A percentile compares a stretch with the other conserved stretches of the same genome.
These are phyloP conservation scores for Urocyon cinereoargenteus DNA, from an alignment of 2,797 vertebrate genomes.

Conservation along the genomic window DNA sequence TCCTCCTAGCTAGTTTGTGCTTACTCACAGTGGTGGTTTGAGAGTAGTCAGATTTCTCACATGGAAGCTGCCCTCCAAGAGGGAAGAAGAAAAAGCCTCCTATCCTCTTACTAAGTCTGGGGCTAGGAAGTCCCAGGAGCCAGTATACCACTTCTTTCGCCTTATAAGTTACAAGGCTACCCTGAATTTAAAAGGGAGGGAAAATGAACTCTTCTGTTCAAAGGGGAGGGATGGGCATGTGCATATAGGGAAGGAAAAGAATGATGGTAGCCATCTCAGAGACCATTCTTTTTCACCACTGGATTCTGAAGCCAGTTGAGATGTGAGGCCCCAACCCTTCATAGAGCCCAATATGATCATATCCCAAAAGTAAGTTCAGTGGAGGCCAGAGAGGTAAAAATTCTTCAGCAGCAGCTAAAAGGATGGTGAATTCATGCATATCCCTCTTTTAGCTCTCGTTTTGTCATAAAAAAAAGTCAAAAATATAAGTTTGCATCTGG, in stretches of 20 bases:
- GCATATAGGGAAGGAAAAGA: not conserved
- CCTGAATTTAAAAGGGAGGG: not conserved
- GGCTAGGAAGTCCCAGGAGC: not conserved
- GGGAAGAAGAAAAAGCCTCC: not conserved
- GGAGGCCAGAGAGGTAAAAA: not conserved
- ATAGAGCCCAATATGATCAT: not conserved
- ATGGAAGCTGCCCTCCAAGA: not conserved
- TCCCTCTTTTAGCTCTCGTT: not conserved
- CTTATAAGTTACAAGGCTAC: not conserved
- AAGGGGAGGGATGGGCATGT: not conserved
- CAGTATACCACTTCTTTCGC: not conserved
- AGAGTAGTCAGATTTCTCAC: not conserved
- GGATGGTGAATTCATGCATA: not conserved
- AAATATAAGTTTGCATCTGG: not conserved
- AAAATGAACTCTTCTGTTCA: not conserved
- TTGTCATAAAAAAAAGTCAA: not conserved
- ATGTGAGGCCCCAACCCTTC: not conserved
- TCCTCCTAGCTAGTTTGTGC: not conserved
- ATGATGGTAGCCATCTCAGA: not conserved
- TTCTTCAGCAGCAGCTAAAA: not conserved
- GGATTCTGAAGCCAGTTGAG: not conserved
- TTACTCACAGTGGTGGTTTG: not conserved
- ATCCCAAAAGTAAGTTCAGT: not conserved
- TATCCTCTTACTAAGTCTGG: not conserved
- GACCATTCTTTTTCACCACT: not conserved